Percentiles rank a stretch among this genome's conserved stretches.
These are phyloP conservation scores for Halictus ligatus DNA, from an alignment of 2,888 invertebrate genomes.

Conservation along the genomic window DNA sequence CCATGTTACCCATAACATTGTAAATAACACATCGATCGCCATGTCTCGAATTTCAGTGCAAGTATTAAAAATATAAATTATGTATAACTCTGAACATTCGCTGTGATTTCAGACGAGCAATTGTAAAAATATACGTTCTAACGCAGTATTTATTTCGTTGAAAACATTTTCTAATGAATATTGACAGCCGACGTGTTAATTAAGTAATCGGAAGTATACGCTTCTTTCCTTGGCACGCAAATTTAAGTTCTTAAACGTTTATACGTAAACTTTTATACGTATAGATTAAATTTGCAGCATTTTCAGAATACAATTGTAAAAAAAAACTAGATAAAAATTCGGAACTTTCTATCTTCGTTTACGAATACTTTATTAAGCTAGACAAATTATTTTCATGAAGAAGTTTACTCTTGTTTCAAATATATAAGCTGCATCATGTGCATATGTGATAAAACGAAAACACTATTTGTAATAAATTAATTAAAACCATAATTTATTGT, in stretches of 20 bases:
- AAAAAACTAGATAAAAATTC: neutral
- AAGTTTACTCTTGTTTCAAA: slow-evolving; percentile 7
- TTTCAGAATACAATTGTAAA: neutral
- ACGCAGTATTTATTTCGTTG: neutral
- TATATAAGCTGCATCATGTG: neutral
- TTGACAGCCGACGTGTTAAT: slow-evolving; percentile 7
- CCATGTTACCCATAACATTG: slow-evolving; percentile 4
- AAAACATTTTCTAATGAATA: neutral
- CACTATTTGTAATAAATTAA: neutral
- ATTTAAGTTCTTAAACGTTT: slow-evolving; percentile 31
- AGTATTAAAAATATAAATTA: neutral
- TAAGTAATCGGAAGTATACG: slow-evolving; percentile 31
- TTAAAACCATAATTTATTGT: neutral
- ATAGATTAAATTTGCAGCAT: neutral
- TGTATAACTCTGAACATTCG: neutral
- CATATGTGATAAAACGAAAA: neutral
- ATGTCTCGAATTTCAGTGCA: neutral
- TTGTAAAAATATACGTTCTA: neutral
- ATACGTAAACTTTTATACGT: slow-evolving; percentile 16
- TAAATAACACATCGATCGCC: slow-evolving; percentile 16
- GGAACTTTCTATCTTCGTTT: neutral
- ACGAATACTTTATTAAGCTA: neutral
- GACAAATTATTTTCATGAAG: neutral
- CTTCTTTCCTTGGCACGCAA: slow-evolving; percentile 47
- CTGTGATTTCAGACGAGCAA: too few relatives aligned